Conservation (phyloP, 1,140 invertebrate genomes). For the Pemphigus obesinymphae region DNA sequence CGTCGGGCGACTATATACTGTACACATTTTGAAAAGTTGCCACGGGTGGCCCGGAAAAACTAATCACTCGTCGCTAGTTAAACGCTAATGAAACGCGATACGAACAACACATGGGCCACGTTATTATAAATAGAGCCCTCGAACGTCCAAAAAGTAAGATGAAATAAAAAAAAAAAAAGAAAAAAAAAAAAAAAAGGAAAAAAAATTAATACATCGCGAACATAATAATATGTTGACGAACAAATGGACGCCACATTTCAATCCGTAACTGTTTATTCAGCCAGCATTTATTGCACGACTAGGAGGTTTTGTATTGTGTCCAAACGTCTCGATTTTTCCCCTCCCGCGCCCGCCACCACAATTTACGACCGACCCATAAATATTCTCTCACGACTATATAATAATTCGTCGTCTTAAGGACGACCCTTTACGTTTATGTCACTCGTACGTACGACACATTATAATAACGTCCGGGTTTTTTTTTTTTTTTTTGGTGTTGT, state of each 20-base stretch:
- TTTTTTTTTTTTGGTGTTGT: no score
- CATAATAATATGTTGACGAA: slow-evolving; percentile 19
- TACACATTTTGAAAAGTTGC: slow-evolving; percentile 30
- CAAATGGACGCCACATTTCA: slow-evolving; percentile 36
- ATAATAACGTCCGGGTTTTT: no score
- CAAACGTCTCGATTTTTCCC: neutral
- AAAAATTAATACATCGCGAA: slow-evolving; percentile 4
- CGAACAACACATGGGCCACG: slow-evolving; percentile 10
- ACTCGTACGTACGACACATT: no score
- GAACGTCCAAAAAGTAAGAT: neutral
- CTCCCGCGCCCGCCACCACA: neutral
- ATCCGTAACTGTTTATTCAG: slow-evolving; percentile 30
- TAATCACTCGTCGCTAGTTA: slow-evolving; percentile 40
- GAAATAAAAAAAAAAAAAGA: neutral
- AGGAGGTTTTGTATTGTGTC: neutral
- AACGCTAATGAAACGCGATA: slow-evolving; percentile 40
- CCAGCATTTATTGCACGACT: slow-evolving; percentile 8
- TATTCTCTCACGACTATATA: neutral
- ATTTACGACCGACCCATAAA: slow-evolving; percentile 29
- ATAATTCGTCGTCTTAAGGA: neutral
- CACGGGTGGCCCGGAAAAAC: slow-evolving; percentile 37
- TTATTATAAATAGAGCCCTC: slow-evolving; percentile 34
- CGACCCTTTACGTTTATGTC: neutral
- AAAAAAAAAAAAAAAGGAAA: neutral
- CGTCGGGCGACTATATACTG: neutral